Percentiles rank a stretch among this genome's conserved stretches.
Conservation (phyloP, 1,140 invertebrate genomes). For the Bombus breviceps region DNA sequence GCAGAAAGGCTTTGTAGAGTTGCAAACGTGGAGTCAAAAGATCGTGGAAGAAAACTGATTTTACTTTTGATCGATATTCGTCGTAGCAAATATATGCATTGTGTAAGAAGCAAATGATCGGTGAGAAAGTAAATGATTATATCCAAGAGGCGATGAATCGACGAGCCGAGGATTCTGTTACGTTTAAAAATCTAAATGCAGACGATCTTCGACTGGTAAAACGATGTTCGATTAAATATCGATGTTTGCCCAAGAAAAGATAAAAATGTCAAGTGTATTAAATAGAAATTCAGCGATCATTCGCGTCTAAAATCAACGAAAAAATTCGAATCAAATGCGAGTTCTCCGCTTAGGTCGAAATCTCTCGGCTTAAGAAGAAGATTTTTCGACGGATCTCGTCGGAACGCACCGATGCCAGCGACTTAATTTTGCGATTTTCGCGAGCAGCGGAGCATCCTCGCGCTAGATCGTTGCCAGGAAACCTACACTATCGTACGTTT, state of each 20-base stretch:
- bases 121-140: background rate
- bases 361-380: no score
- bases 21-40: background rate
- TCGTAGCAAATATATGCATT: background rate
- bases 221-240: no score
- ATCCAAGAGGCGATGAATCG: background rate
- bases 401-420: constrained; percentile 2
- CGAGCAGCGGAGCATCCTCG: background rate
- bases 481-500: constrained; percentile 13
- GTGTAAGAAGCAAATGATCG: background rate
- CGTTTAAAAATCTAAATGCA: background rate
- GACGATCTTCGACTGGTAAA: no score
- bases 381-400: background rate
- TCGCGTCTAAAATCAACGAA: background rate
- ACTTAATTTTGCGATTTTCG: constrained; percentile 24
- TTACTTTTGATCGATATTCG: background rate
- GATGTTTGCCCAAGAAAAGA: no score
- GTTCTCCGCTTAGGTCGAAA: background rate
- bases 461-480: constrained; percentile 6
- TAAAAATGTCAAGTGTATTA: background rate
- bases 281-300: background rate
- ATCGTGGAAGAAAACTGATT: background rate
- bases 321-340: background rate
- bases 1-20: no score
- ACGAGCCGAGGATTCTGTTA: background rate